phyloP scores from a whole-genome alignment of 2,113 vertebrate species.

The Sapajus apella region DNA sequence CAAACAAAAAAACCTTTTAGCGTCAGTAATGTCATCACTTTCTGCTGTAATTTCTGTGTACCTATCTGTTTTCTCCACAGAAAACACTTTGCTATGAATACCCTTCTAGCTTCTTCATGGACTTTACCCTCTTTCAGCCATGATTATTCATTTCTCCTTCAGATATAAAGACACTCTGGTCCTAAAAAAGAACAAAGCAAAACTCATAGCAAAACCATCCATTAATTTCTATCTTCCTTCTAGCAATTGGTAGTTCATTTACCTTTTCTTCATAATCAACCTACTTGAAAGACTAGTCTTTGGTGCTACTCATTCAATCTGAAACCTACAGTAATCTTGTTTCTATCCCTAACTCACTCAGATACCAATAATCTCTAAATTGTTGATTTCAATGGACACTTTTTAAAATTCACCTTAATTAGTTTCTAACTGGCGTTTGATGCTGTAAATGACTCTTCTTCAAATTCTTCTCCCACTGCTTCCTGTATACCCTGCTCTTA shows the following conservation, averaged over 20 bases:
- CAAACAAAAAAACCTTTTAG: no score
- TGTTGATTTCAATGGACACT: neutral
- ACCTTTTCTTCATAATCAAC: neutral
- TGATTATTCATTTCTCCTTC: neutral
- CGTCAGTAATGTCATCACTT: neutral
- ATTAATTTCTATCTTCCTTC: neutral
- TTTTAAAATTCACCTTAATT: neutral
- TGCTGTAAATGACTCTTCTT: neutral
- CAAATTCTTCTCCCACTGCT: neutral
- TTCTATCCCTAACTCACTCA: neutral
- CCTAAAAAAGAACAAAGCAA: slow-evolving; percentile 14
- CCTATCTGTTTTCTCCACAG: neutral
- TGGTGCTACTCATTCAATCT: neutral
- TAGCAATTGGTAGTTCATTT: neutral
- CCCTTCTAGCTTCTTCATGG: neutral
- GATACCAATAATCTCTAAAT: neutral
- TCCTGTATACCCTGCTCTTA: neutral
- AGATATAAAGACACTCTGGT: neutral
- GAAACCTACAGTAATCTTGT: neutral
- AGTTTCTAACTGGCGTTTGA: neutral
- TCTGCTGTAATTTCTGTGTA: neutral
- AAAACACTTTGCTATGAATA: neutral
- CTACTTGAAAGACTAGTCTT: neutral
- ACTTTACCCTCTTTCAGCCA: slow-evolving; percentile 21
- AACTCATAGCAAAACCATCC: neutral